phyloP scores from a whole-genome alignment of 1,140 invertebrate genomes.

The Dinoponera quadriceps region DNA sequence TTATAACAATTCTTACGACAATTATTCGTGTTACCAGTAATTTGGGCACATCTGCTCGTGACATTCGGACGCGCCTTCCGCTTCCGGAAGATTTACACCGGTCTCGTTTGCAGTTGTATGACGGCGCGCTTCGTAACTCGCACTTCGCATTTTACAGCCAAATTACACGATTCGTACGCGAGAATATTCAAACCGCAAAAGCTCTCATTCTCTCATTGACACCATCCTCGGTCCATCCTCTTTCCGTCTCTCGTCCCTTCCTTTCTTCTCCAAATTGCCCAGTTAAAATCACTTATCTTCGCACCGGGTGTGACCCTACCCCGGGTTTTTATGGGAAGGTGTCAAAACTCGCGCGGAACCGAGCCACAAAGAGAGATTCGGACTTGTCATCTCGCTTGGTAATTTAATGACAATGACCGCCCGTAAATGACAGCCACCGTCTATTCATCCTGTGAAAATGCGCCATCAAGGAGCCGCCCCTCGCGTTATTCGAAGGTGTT shows the following conservation, averaged over 20 bases:
- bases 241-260: background rate
- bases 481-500: conserved; percentile 19
- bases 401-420: conserved; percentile 33
- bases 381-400: conserved; percentile 29
- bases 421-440: conserved; percentile 13
- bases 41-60: background rate
- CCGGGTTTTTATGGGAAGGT: conserved; percentile 29
- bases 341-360: conserved; percentile 31
- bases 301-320: background rate
- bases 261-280: conserved; percentile 37
- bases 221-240: background rate
- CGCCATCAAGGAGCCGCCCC: background rate
- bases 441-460: conserved; percentile 9
- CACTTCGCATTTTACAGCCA: background rate
- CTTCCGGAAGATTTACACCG: background rate
- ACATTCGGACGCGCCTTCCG: background rate
- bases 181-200: background rate
- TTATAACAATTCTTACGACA: no score
- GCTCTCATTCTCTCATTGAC: background rate
- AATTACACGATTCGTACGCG: conserved; percentile 35
- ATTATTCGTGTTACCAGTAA: background rate
- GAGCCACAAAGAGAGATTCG: background rate
- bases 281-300: conserved; percentile 54
- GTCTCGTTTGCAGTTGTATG: conserved; percentile 9
- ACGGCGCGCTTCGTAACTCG: background rate